Percentiles rank a stretch among this genome's conserved stretches.
These are phyloP conservation scores for Diaperis boleti DNA, from an alignment of 2,888 invertebrate genomes.

Conservation along the genomic window DNA sequence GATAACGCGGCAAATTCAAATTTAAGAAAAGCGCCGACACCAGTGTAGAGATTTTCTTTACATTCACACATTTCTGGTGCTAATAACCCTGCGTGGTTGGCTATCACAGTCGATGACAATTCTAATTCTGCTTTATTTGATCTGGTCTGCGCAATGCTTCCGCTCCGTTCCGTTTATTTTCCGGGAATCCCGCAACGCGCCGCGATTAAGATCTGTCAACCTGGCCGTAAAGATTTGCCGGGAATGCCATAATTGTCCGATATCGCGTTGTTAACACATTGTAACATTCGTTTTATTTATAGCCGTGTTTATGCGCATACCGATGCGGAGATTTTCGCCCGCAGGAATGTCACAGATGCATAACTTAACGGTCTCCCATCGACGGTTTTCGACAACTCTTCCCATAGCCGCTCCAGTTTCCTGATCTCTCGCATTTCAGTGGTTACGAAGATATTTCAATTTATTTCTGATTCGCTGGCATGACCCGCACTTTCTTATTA, in stretches of 20 bases:
- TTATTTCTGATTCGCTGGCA: conserved; percentile 28
- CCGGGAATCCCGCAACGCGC: conserved; percentile 4
- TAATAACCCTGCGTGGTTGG: no score
- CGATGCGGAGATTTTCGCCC: conserved; percentile 19
- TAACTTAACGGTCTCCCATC: conserved; percentile 26
- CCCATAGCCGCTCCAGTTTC: conserved; percentile 6
- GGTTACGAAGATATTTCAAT: conserved; percentile 21
- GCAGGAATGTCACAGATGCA: conserved; percentile 25
- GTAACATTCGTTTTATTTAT: conserved; percentile 27
- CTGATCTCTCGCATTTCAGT: conserved; percentile 5
- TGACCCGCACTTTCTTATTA: conserved; percentile 25
- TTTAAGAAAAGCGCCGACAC: no score
- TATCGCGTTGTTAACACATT: conserved; percentile 33
- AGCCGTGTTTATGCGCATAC: conserved; percentile 23
- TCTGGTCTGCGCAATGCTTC: no score
- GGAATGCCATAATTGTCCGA: conserved; percentile 29
- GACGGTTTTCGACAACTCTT: not conserved
- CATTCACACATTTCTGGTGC: no score
- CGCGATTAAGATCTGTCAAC: conserved; percentile 19
- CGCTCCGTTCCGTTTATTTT: not conserved
- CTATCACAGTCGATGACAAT: no score
- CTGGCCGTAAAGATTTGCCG: conserved; percentile 22
- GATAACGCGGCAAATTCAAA: no score
- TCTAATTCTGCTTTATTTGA: no score
- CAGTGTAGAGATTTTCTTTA: no score